These are phyloP conservation scores for Diuraphis noxia DNA, from an alignment of 1,140 invertebrate species.

Conservation along the genomic window DNA sequence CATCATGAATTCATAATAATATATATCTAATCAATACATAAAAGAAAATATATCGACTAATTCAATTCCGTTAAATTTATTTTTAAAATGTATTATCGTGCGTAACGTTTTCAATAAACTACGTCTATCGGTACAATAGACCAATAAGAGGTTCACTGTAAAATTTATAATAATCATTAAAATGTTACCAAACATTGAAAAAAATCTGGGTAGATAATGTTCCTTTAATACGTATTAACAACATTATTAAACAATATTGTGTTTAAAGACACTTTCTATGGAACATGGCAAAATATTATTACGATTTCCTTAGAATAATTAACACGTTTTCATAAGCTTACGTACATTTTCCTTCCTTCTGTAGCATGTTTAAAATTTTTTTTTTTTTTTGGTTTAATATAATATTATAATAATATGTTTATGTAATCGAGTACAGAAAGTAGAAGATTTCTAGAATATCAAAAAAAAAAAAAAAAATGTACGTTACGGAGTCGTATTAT, in stretches of 20 bases:
- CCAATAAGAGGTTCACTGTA: neutral
- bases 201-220: no score
- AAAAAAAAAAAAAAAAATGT: neutral
- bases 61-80: neutral
- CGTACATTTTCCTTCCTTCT: neutral
- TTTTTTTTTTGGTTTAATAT: neutral
- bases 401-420: neutral
- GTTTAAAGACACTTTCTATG: constrained; percentile 27
- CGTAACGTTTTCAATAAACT: constrained; percentile 23
- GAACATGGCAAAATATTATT: neutral
- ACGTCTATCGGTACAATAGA: neutral
- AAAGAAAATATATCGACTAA: neutral
- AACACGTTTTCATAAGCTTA: neutral
- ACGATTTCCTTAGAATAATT: constrained; percentile 17
- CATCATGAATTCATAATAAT: neutral
- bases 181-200: neutral
- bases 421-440: neutral
- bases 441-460: neutral
- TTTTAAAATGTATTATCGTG: constrained; percentile 14
- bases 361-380: neutral
- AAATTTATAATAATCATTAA: neutral
- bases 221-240: neutral
- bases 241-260: no score
- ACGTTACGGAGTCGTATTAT: neutral
- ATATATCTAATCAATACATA: neutral